phyloP scores from a whole-genome alignment of 37 sponge, comb jelly and placozoan species.

The Tethya wilhelma region DNA sequence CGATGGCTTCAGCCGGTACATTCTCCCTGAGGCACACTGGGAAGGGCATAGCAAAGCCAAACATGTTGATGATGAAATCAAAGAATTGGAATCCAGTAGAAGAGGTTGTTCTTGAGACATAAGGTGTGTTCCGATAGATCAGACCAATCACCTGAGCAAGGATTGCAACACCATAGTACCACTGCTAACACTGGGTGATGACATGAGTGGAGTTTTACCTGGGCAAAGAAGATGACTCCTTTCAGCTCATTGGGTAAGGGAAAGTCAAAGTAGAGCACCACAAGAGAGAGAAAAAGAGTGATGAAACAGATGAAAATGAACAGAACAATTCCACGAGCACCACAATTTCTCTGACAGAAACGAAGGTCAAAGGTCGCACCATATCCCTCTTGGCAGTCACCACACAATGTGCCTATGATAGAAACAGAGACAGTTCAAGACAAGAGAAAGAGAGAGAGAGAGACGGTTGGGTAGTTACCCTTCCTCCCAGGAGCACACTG shows the following conservation, averaged over 20 bases:
- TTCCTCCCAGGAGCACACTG: conserved; percentile 66
- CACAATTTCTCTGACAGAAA: conserved; percentile 13
- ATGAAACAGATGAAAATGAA: conserved; percentile 42
- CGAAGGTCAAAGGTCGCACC: conserved; percentile 67
- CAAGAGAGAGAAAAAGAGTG: conserved; percentile 13
- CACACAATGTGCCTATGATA: conserved; percentile 74
- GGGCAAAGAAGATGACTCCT: conserved; percentile 65
- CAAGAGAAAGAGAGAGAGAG: no score
- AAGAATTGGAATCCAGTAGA: background rate
- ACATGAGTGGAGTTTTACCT: conserved; percentile 8
- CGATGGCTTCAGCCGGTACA: conserved; percentile 37
- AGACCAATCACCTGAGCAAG: conserved; percentile 68
- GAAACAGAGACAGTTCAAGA: no score
- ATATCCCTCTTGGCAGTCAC: conserved; percentile 29
- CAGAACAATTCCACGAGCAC: conserved; percentile 36
- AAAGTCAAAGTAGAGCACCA: conserved; percentile 49
- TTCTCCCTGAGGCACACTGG: conserved; percentile 49
- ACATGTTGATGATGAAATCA: conserved; percentile 45
- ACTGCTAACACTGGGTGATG: background rate
- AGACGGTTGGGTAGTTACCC: no score
- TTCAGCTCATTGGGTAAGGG: conserved; percentile 59
- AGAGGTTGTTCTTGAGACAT: background rate
- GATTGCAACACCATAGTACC: no score
- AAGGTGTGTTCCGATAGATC: conserved; percentile 24
- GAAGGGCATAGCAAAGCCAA: conserved; percentile 72